Conservation (phyloP, 2,797 vertebrate species). For the Pseudochirops corinnae region DNA sequence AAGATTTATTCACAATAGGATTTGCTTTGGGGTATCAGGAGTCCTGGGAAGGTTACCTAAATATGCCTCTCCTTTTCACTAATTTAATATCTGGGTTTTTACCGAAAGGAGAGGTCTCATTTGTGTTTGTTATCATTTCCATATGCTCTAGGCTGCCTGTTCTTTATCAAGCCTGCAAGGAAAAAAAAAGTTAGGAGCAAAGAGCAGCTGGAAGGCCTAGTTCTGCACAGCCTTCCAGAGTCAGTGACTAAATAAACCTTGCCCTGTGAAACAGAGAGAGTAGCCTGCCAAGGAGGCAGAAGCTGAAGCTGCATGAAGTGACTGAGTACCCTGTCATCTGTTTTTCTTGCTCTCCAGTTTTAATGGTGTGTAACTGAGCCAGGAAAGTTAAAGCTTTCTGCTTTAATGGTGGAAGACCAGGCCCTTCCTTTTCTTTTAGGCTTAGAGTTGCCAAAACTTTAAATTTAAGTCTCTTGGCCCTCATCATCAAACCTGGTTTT, state of each 20-base stretch:
- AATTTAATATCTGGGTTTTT: not conserved
- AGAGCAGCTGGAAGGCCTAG: not conserved
- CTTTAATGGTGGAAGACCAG: not conserved
- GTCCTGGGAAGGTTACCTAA: not conserved
- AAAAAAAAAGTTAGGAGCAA: not conserved
- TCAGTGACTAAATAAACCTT: not conserved
- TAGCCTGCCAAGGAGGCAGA: not conserved
- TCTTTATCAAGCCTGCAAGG: not conserved
- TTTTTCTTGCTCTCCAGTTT: conserved; percentile 17
- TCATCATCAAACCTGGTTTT: not conserved
- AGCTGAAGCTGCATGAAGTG: not conserved
- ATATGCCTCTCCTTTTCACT: not conserved
- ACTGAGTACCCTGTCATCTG: not conserved
- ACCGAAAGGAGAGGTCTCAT: not conserved
- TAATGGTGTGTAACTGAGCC: not conserved
- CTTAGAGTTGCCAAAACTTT: conserved; percentile 9
- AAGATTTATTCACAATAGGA: not conserved
- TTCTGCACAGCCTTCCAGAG: not conserved
- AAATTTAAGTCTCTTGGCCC: not conserved
- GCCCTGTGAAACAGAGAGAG: not conserved
- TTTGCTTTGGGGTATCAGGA: conserved; percentile 6
- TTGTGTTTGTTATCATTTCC: not conserved
- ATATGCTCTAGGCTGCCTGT: not conserved
- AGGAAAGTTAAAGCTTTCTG: not conserved
- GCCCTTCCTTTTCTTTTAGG: not conserved